A percentile compares a stretch with the other conserved stretches of the same genome.
phyloP scores from a whole-genome alignment of 2,888 invertebrate species.

The Hirtodrosophila histrioides region DNA sequence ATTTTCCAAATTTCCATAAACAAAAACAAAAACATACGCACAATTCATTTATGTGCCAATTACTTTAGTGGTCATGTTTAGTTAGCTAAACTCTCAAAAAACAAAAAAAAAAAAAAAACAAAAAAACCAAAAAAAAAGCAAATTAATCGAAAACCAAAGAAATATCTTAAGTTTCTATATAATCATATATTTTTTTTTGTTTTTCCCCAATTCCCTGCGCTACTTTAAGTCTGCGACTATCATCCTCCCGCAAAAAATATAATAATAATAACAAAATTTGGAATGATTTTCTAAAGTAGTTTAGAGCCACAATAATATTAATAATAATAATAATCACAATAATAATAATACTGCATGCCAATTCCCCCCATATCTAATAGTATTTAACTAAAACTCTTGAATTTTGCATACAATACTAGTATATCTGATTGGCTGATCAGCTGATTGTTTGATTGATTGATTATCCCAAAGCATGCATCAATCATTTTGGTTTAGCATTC shows the following conservation, averaged over 20 bases:
- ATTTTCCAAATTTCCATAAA: conserved; percentile 43
- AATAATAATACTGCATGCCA: not conserved
- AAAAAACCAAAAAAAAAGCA: conserved; percentile 1
- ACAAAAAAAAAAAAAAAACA: conserved; percentile 12
- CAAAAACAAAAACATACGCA: conserved; percentile 8
- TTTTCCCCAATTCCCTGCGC: conserved; percentile 5
- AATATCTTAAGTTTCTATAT: conserved; percentile 25
- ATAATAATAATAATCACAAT: too few relatives aligned
- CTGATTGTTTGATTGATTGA: not conserved
- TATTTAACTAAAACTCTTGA: conserved; percentile 12
- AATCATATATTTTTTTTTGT: conserved; percentile 11
- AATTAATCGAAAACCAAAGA: conserved; percentile 15
- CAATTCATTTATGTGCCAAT: conserved; percentile 28
- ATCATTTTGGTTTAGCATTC: too few relatives aligned
- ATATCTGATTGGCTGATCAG: conserved; percentile 9
- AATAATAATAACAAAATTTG: too few relatives aligned
- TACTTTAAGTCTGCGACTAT: conserved; percentile 5
- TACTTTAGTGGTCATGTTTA: conserved; percentile 70
- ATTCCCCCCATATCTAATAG: not conserved
- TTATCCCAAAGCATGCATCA: conserved; percentile 20
- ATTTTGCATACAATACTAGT: too few relatives aligned
- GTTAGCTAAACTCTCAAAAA: conserved; percentile 64
- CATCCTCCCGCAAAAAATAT: not conserved
- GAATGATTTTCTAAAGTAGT: too few relatives aligned
- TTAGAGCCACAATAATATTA: too few relatives aligned